These are phyloP conservation scores for Astur gentilis DNA, from an alignment of 2,113 vertebrate genomes.

Conservation along the genomic window DNA sequence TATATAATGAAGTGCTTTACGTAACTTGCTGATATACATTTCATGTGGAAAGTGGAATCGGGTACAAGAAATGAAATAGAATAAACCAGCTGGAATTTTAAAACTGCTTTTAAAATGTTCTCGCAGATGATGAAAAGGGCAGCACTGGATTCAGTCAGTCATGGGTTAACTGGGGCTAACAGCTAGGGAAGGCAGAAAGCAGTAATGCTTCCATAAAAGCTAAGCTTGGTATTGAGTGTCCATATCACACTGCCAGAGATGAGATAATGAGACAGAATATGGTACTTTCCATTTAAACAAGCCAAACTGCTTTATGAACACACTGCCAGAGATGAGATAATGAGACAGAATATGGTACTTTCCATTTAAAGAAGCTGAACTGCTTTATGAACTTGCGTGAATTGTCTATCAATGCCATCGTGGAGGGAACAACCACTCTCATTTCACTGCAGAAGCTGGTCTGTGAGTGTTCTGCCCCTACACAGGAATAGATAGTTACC, in stretches of 20 bases:
- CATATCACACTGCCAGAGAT: background rate
- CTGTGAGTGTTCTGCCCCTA: background rate
- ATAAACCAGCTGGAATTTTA: background rate
- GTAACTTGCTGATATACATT: background rate
- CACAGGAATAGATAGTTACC: background rate
- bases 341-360: background rate
- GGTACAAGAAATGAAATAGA: background rate
- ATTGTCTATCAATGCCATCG: fast-evolving
- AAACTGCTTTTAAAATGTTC: background rate
- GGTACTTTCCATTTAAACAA: background rate
- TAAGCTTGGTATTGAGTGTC: background rate
- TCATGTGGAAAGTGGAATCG: background rate
- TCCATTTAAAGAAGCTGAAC: background rate
- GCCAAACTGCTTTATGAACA: background rate
- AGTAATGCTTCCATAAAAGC: background rate
- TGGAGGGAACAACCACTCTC: background rate
- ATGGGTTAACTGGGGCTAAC: background rate
- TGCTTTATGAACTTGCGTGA: background rate
- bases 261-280: background rate
- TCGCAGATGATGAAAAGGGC: background rate
- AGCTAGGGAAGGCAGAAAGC: background rate
- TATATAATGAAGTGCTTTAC: background rate
- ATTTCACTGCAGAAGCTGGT: background rate
- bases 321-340: background rate
- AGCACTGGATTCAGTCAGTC: background rate